These are phyloP conservation scores for Mola mola DNA, from an alignment of 2,113 vertebrate species.

Conservation along the genomic window DNA sequence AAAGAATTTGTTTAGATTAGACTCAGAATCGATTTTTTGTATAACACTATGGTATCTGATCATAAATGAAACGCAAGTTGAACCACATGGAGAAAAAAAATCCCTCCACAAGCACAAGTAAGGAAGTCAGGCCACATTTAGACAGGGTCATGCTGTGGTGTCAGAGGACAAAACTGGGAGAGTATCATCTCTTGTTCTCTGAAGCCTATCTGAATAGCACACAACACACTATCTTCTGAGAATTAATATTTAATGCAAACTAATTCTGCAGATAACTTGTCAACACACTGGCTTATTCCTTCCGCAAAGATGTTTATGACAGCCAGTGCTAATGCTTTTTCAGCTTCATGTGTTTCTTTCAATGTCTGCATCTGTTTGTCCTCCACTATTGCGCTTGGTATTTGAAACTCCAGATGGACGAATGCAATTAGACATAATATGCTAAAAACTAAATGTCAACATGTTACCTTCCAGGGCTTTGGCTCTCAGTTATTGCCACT, in stretches of 20 bases:
- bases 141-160: no score
- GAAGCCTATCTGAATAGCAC: not conserved
- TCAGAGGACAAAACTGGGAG: no score
- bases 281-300: slow-evolving; percentile 12
- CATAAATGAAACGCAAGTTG: no score
- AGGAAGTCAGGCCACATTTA: no score
- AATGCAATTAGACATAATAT: slow-evolving; percentile 59
- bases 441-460: slow-evolving; percentile 65
- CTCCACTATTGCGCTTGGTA: slow-evolving; percentile 41
- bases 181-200: no score
- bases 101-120: no score
- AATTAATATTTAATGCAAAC: slow-evolving; percentile 14
- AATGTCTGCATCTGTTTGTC: slow-evolving; percentile 48
- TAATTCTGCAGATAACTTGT: slow-evolving; percentile 29
- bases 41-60: no score
- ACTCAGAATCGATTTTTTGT: no score
- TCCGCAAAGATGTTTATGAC: slow-evolving; percentile 29
- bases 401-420: slow-evolving; percentile 65
- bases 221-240: slow-evolving; percentile 5
- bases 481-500: slow-evolving; percentile 49
- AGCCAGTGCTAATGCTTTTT: slow-evolving; percentile 14
- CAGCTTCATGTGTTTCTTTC: slow-evolving; percentile 33
- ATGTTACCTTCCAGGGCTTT: slow-evolving; percentile 37
- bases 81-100: no score
- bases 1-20: no score